phyloP scores from a whole-genome alignment of 2,113 vertebrate species.

The Gambusia holbrooki region DNA sequence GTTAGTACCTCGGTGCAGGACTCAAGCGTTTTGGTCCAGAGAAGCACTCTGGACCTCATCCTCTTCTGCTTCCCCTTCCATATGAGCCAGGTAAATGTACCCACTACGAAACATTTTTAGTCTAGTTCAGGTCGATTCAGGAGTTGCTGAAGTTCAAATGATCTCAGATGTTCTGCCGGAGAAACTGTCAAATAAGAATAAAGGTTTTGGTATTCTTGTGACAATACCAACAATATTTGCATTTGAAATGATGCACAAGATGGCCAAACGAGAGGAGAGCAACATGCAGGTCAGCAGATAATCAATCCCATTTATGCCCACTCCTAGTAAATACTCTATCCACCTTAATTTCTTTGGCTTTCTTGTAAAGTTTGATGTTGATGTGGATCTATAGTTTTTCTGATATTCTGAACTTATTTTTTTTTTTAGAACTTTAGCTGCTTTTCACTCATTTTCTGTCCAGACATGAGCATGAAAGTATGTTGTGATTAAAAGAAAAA shows the following conservation, averaged over 20 bases:
- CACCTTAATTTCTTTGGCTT: too few species aligned
- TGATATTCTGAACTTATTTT: not conserved
- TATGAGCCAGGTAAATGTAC: slow-evolving; percentile 91
- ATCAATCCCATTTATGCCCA: not conserved
- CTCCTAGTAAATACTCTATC: not conserved
- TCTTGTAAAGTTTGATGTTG: not conserved
- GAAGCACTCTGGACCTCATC: slow-evolving; percentile 96
- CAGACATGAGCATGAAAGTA: not conserved
- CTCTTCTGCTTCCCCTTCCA: slow-evolving; percentile 99
- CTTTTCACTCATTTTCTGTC: not conserved
- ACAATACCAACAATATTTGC: not conserved
- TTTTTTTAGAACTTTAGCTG: too few species aligned
- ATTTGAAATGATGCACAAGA: not conserved
- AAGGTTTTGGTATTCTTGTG: not conserved
- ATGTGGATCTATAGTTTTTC: not conserved
- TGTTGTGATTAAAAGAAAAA: not conserved
- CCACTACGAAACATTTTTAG: not conserved
- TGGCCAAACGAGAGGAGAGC: not conserved
- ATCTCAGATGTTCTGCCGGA: not conserved
- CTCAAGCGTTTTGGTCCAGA: slow-evolving; percentile 96
- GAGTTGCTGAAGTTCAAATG: not conserved
- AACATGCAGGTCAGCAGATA: not conserved
- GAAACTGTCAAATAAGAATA: not conserved
- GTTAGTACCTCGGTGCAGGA: slow-evolving; percentile 98
- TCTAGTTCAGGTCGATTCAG: not conserved